These are phyloP conservation scores for Diploscapter pachys DNA, from an alignment of 1,140 invertebrate genomes.

Conservation along the genomic window DNA sequence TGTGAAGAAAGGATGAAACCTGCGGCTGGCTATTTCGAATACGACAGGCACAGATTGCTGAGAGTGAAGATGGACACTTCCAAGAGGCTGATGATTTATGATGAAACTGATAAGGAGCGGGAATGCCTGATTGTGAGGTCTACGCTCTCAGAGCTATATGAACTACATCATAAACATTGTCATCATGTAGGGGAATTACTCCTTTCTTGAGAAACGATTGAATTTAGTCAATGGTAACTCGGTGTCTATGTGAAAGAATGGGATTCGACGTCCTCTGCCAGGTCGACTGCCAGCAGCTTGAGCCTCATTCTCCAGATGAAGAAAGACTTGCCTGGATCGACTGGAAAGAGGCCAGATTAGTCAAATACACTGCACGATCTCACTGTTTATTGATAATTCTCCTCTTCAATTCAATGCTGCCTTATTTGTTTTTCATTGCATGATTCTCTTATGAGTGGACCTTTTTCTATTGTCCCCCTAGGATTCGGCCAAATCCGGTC, in stretches of 20 bases:
- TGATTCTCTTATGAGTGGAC: no score
- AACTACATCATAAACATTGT: slow-evolving; percentile 30
- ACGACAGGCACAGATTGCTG: slow-evolving; percentile 28
- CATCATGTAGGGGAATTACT: slow-evolving; percentile 27
- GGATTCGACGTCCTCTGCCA: slow-evolving; percentile 20
- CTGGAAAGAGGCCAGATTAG: slow-evolving; percentile 21
- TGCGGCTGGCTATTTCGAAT: slow-evolving; percentile 14
- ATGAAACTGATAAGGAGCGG: slow-evolving; percentile 29
- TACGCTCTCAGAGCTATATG: slow-evolving; percentile 27
- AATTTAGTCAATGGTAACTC: slow-evolving; percentile 27
- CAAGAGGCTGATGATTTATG: slow-evolving; percentile 26
- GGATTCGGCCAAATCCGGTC: no score
- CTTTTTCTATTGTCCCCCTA: no score
- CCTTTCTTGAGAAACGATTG: neutral
- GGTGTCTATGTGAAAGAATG: slow-evolving; percentile 29
- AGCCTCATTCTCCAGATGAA: slow-evolving; percentile 24
- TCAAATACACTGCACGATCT: neutral
- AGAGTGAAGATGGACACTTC: slow-evolving; percentile 37
- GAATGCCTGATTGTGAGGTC: slow-evolving; percentile 31
- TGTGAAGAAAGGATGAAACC: slow-evolving; percentile 33
- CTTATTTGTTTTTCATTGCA: no score
- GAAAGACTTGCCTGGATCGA: slow-evolving; percentile 30
- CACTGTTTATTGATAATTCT: no score
- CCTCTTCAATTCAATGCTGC: no score
- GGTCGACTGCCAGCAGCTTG: slow-evolving; percentile 27